Evolutionary conservation across 2,888 invertebrate species (phyloP).

Genomic region (Nephrocerus scutellatus): DNA sequence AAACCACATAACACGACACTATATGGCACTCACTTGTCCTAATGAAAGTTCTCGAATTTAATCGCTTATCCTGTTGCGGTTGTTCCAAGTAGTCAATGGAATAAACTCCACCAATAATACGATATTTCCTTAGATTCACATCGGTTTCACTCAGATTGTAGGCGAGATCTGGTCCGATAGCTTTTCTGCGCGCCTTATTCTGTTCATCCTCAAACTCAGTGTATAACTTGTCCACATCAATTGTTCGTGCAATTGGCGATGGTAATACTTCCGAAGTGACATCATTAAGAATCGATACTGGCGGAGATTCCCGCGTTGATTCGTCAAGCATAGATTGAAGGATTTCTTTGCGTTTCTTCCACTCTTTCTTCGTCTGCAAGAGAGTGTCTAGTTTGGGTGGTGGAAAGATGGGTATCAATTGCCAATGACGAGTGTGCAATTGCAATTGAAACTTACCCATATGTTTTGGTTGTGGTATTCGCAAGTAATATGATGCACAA

Average conservation of each 20-base stretch:
- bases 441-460: slow-evolving; percentile 29
- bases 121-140: slow-evolving; percentile 68
- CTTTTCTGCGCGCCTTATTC: slow-evolving; percentile 36
- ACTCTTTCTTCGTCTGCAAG: slow-evolving; percentile 43
- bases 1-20: background rate
- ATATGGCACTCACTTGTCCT: slow-evolving; percentile 34
- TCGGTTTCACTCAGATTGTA: slow-evolving; percentile 52
- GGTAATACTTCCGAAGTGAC: slow-evolving; percentile 31
- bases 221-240: slow-evolving; percentile 46
- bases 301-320: slow-evolving; percentile 34
- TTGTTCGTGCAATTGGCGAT: slow-evolving; percentile 30
- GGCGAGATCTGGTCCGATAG: slow-evolving; percentile 40
- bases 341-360: slow-evolving; percentile 47
- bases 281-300: slow-evolving; percentile 31
- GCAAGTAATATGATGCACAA: slow-evolving; percentile 39
- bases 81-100: slow-evolving; percentile 66
- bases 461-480: slow-evolving; percentile 29
- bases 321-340: slow-evolving; percentile 43
- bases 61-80: slow-evolving; percentile 60
- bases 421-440: slow-evolving; percentile 2
- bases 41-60: slow-evolving; percentile 41
- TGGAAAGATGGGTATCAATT: slow-evolving; percentile 3
- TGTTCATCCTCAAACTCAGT: slow-evolving; percentile 45
- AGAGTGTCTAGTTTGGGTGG: slow-evolving; percentile 34
- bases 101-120: slow-evolving; percentile 69